Percentiles rank a stretch among this genome's conserved stretches.
Conservation (phyloP, 2,797 vertebrate species). For the Synaphobranchus kaupii region DNA sequence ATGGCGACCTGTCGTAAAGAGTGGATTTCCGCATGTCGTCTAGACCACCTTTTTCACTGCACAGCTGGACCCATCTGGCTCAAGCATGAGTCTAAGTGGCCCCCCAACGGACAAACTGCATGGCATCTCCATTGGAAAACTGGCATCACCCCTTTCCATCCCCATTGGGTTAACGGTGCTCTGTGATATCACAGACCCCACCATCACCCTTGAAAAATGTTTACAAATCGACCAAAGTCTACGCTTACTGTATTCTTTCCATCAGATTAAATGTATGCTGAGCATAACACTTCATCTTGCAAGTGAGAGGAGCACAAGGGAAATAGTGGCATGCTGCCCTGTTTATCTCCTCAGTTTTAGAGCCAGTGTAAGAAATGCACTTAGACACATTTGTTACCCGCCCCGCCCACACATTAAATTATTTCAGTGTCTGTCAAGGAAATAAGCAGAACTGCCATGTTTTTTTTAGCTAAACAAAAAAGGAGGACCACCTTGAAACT, state of each 20-base stretch:
- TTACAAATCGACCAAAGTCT: not conserved
- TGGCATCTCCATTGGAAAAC: no score
- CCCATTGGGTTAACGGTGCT: no score
- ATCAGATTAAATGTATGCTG: not conserved
- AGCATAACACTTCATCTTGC: not conserved
- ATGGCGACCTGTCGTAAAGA: not conserved
- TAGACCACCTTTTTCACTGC: not conserved
- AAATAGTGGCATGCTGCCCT: not conserved
- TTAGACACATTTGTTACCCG: not conserved
- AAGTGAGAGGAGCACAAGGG: not conserved
- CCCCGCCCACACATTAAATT: not conserved
- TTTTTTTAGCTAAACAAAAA: not conserved
- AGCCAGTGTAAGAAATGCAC: not conserved
- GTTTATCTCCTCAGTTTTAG: conserved; percentile 15
- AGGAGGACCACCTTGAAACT: not conserved
- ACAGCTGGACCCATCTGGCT: not conserved
- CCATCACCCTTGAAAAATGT: no score
- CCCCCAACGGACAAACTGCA: no score
- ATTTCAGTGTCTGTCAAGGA: not conserved
- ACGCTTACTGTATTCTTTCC: not conserved
- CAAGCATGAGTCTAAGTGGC: not conserved
- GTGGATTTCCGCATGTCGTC: not conserved
- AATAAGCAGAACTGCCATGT: not conserved
- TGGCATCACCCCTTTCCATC: no score
- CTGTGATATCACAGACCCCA: no score